Conservation (phyloP, 2,888 invertebrate genomes). For the Trachelus iudaicus region DNA sequence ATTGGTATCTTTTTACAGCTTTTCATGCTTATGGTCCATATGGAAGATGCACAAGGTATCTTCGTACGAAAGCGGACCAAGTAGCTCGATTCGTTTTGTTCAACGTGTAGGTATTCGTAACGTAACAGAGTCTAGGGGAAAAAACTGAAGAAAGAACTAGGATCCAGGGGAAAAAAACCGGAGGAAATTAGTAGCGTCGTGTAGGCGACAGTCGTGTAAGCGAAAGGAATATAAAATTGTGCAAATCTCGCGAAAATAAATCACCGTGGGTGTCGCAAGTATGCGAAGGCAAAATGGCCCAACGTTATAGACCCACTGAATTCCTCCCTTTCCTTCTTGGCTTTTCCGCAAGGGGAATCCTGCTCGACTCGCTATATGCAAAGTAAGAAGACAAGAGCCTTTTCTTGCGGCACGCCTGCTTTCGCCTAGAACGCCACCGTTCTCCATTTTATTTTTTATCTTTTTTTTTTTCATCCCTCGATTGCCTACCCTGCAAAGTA, state of each 20-base stretch:
- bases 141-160: background rate
- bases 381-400: background rate
- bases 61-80: background rate
- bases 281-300: background rate
- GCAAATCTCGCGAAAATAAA: background rate
- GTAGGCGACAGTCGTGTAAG: background rate
- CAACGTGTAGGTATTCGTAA: too few relatives aligned
- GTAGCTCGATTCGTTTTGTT: too few relatives aligned
- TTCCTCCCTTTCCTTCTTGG: background rate
- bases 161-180: too few relatives aligned
- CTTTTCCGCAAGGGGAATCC: background rate
- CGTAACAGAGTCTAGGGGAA: background rate
- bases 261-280: background rate
- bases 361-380: background rate
- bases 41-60: background rate
- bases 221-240: background rate
- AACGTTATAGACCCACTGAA: background rate
- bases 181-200: too few relatives aligned
- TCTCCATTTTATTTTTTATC: background rate
- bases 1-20: background rate
- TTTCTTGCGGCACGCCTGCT: background rate
- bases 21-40: background rate
- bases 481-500: background rate
- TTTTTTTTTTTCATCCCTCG: background rate
- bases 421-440: background rate